Percentiles rank a stretch among this genome's conserved stretches.
phyloP scores from a whole-genome alignment of 2,888 invertebrate genomes.

The Campoplex capitator region DNA sequence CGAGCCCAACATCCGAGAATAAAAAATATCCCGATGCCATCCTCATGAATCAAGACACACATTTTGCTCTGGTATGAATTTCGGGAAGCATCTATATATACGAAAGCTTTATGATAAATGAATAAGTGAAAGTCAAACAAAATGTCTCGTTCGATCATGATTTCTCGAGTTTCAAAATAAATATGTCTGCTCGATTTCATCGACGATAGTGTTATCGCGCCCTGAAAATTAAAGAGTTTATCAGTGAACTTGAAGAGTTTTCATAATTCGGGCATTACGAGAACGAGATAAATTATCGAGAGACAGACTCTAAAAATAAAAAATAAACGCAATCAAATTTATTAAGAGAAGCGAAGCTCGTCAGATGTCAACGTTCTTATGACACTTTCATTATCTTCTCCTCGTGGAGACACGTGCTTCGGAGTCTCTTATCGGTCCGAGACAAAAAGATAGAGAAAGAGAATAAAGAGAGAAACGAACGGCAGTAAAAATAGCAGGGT shows the following conservation, averaged over 20 bases:
- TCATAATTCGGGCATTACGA: not conserved
- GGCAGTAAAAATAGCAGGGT: not conserved
- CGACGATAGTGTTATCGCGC: not conserved
- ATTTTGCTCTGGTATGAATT: not conserved
- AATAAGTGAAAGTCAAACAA: not conserved
- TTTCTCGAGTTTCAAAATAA: not conserved
- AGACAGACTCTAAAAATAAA: conserved; percentile 1
- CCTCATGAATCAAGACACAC: conserved; percentile 3
- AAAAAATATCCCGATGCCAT: not conserved
- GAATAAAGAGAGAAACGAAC: not conserved
- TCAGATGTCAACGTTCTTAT: conserved; percentile 41
- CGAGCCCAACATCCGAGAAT: not conserved
- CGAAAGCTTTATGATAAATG: not conserved
- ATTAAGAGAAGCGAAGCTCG: not conserved
- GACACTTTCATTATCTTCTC: conserved; percentile 50
- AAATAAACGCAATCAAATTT: conserved; percentile 12
- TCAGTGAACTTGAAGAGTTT: not conserved
- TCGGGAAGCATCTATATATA: not conserved
- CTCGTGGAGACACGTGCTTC: conserved; percentile 45
- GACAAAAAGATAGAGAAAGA: not conserved
- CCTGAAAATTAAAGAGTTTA: not conserved
- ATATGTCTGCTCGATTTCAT: not conserved
- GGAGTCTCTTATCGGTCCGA: conserved; percentile 38
- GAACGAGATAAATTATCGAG: not conserved
- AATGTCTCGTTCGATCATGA: not conserved